phyloP scores from a whole-genome alignment of 2,113 vertebrate genomes.

The Plectropomus leopardus region DNA sequence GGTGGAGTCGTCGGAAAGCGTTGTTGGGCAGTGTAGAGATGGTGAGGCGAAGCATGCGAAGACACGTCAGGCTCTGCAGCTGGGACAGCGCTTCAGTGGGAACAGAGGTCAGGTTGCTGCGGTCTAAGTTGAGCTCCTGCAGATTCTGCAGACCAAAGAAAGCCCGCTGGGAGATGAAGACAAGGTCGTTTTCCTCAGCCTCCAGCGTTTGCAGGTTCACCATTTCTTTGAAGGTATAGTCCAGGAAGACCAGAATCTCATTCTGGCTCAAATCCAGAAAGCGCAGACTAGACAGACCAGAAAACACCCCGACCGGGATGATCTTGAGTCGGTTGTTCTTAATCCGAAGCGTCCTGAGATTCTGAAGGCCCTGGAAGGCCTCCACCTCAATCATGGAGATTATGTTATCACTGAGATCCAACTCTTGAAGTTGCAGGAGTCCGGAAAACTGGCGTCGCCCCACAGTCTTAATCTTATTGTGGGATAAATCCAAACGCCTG shows the following conservation, averaged over 20 bases:
- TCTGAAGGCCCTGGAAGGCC: conserved; percentile 87
- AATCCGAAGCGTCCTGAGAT: conserved; percentile 83
- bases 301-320: conserved; percentile 88
- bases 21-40: conserved; percentile 85
- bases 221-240: conserved; percentile 89
- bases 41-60: conserved; percentile 85
- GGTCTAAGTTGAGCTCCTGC: conserved; percentile 87
- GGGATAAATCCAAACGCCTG: conserved; percentile 88
- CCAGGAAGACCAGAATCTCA: conserved; percentile 91
- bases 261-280: conserved; percentile 90
- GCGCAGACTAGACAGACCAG: conserved; percentile 85
- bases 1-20: conserved; percentile 84
- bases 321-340: conserved; percentile 90
- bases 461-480: conserved; percentile 89
- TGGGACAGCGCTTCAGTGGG: conserved; percentile 88
- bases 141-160: conserved; percentile 86
- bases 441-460: conserved; percentile 87
- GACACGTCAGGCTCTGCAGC: conserved; percentile 82
- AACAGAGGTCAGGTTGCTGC: conserved; percentile 89
- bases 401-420: conserved; percentile 91
- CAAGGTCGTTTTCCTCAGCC: conserved; percentile 87
- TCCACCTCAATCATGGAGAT: conserved; percentile 91
- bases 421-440: conserved; percentile 86
- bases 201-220: conserved; percentile 84
- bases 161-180: conserved; percentile 89